Evolutionary conservation across 2,888 invertebrate species (phyloP).

Genomic region (Cryptus viduatorius): DNA sequence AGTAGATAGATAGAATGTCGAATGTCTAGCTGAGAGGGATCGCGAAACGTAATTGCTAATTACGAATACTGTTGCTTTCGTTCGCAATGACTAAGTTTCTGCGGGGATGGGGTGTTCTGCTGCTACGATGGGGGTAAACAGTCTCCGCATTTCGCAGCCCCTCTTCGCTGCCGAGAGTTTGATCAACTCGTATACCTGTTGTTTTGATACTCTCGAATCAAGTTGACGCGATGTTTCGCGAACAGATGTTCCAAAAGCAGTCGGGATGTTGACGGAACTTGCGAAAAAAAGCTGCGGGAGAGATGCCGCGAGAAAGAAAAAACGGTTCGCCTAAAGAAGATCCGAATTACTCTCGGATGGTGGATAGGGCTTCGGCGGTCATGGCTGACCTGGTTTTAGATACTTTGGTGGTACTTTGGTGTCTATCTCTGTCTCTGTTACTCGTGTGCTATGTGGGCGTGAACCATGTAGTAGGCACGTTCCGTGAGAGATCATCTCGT

Average conservation of each 20-base stretch:
- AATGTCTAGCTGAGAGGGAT: slow-evolving; percentile 4
- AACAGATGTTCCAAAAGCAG: background rate
- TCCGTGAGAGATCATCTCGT: slow-evolving; percentile 15
- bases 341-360: slow-evolving; percentile 61
- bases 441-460: slow-evolving; percentile 13
- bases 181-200: background rate
- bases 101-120: slow-evolving; percentile 2
- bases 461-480: slow-evolving; percentile 17
- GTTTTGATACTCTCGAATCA: background rate
- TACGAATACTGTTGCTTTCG: slow-evolving; percentile 61
- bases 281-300: slow-evolving; percentile 3
- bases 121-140: slow-evolving; percentile 26
- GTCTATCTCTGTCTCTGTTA: slow-evolving; percentile 5
- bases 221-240: background rate
- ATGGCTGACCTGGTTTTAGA: slow-evolving; percentile 67
- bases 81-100: slow-evolving; percentile 60
- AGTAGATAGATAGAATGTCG: slow-evolving; percentile 1
- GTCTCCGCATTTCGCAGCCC: slow-evolving; percentile 33
- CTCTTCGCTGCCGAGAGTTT: slow-evolving; percentile 21
- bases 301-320: background rate
- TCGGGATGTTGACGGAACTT: background rate
- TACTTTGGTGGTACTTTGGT: background rate
- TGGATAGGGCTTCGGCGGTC: slow-evolving; percentile 57
- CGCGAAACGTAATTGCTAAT: slow-evolving; percentile 40
- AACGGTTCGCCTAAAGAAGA: slow-evolving; percentile 33